Evolutionary conservation across 1,140 invertebrate species (phyloP), one percentile per base, ranked within the genome.

Genomic region (Vanessa tameamea): DNA sequence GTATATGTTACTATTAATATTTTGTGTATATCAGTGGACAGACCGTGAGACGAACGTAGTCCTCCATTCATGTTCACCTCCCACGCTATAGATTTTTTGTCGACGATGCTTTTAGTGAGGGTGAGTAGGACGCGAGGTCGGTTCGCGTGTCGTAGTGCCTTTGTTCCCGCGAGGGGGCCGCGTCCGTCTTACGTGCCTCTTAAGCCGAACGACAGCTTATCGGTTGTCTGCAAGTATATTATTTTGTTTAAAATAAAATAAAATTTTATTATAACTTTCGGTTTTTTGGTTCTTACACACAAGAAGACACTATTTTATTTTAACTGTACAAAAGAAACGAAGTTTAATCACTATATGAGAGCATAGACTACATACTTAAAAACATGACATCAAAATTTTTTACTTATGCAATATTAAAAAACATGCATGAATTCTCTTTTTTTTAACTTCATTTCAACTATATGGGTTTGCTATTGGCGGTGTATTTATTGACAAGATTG

Each of bases 211-310:
- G 69, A 72, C 69, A 64, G 64, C 65, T 15, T 57, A 20, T 51
- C 69, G 64, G 74, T 61, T 76, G 74, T 76, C 69, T 48, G 69
- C 74, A 76, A 86, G 79, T 90, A 88, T 89, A 88, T 87, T 90
- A 90, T 89, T 91, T 89, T 90, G 86, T 88, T 90, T 89, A 88
- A 87, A 89, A 88, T 88, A 87, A 88, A 89, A 87, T 85, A 84
- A 86, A 75, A 87, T 88, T 89, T 87, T 89, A 87, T 87, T 82
- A 87, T 88, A 86, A 86, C 78, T 47, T 80, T 75, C 67, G 69
- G 50, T 69, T 69, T 75, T 43, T 68, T 67, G 74, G 57, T 78
- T 78, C 71, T 73, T 80, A 77, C n/a, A 50, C 57, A 57, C 12
- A 9, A 20, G 9, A 14, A 9, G 8, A 37, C 31, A 9, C 31